Evolutionary conservation across 2,113 vertebrate species (phyloP).

Genomic region (Glaucidium brasilianum): DNA sequence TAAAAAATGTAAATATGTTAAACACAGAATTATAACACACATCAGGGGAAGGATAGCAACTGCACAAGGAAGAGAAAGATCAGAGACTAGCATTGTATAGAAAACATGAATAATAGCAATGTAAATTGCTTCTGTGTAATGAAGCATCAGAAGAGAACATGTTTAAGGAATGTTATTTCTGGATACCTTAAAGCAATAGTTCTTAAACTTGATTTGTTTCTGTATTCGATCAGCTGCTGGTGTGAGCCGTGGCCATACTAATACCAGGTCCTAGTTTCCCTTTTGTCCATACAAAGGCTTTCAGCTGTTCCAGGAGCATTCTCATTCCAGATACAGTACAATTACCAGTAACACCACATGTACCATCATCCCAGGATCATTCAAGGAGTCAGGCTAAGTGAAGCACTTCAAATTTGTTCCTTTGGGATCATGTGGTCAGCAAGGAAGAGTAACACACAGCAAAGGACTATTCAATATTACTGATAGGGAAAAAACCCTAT

Average conservation of each 20-base stretch:
- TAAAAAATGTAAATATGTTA: constrained; percentile 25
- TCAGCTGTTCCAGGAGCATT: background rate
- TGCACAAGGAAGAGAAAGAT: background rate
- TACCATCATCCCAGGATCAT: background rate
- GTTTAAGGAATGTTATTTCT: background rate
- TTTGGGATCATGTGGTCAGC: background rate
- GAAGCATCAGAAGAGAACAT: background rate
- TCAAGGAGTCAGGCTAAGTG: background rate
- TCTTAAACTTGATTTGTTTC: background rate
- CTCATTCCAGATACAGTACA: background rate
- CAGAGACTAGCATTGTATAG: background rate
- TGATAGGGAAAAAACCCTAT: background rate
- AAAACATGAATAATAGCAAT: background rate
- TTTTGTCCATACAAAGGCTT: background rate
- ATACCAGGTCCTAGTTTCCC: background rate
- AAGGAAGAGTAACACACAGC: background rate
- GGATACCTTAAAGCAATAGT: background rate
- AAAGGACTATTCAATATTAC: background rate
- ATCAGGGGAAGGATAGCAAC: background rate
- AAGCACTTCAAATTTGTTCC: background rate
- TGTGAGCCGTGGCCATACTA: background rate
- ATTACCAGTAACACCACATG: background rate
- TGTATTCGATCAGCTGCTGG: background rate
- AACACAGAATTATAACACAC: constrained; percentile 1
- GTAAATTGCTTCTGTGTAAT: background rate